Percentiles rank a stretch among this genome's conserved stretches.
Conservation (phyloP, 1,140 invertebrate genomes). For the Lysiphlebus fabarum region DNA sequence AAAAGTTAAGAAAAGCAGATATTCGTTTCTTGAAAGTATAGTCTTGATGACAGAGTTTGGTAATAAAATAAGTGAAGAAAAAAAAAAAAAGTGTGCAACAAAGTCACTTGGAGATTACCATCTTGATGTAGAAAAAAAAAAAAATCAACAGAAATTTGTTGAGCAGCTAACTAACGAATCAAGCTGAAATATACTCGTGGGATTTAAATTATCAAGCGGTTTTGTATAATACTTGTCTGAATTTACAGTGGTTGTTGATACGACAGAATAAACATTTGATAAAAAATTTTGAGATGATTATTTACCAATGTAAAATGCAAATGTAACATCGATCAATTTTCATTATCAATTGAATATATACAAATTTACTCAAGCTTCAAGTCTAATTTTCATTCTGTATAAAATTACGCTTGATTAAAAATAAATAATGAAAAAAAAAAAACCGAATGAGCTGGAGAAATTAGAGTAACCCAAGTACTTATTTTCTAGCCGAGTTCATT, state of each 20-base stretch:
- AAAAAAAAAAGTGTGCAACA: slow-evolving; percentile 8
- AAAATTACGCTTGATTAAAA: slow-evolving; percentile 19
- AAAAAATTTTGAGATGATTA: no score
- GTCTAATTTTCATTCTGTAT: not conserved
- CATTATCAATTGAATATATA: no score
- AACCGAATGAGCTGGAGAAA: slow-evolving; percentile 21
- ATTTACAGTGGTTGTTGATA: slow-evolving; percentile 1
- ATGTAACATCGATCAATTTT: no score
- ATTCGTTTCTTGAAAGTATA: no score
- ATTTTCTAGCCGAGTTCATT: not conserved
- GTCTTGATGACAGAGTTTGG: not conserved
- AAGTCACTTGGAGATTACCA: slow-evolving; percentile 26
- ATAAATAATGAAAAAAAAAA: not conserved
- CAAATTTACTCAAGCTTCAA: no score
- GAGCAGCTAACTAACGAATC: slow-evolving; percentile 37
- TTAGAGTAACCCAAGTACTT: slow-evolving; percentile 27
- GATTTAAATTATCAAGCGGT: not conserved
- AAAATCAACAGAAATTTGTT: not conserved
- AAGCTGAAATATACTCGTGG: slow-evolving; percentile 30
- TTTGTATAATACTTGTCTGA: no score
- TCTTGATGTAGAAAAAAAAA: slow-evolving; percentile 18
- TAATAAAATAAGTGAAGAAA: slow-evolving; percentile 10
- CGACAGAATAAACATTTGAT: slow-evolving; percentile 21
- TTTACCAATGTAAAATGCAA: no score
- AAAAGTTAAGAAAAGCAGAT: no score